These are phyloP conservation scores for Gymnarchus niloticus DNA, from an alignment of 2,113 vertebrate species.

Conservation along the genomic window DNA sequence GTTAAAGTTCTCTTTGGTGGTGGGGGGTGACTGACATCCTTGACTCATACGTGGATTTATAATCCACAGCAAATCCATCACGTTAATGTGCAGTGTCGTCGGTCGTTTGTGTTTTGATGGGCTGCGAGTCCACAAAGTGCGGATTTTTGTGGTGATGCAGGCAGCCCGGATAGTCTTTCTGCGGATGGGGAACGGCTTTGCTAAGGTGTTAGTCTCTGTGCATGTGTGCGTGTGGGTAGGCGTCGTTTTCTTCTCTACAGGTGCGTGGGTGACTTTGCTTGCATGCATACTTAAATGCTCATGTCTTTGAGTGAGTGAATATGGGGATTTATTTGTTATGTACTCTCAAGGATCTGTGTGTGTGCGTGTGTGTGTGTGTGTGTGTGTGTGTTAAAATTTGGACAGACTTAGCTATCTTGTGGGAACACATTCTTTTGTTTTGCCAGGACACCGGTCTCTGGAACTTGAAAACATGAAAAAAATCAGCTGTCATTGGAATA, in stretches of 20 bases:
- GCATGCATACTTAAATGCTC: background rate
- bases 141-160: conserved; percentile 31
- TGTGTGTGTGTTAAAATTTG: conserved; percentile 6
- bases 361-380: conserved; percentile 25
- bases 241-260: conserved; percentile 27
- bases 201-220: conserved; percentile 10
- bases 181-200: conserved; percentile 16
- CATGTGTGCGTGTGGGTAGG: conserved; percentile 28
- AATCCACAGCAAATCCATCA: conserved; percentile 39
- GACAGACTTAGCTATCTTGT: background rate
- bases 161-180: background rate
- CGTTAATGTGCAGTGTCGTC: conserved; percentile 33
- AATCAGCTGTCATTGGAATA: background rate
- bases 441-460: background rate
- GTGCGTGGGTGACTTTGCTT: conserved; percentile 14
- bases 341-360: conserved; percentile 17
- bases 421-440: background rate
- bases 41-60: conserved; percentile 38
- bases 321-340: background rate
- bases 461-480: background rate
- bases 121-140: conserved; percentile 41
- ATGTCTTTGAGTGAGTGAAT: background rate
- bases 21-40: conserved; percentile 35
- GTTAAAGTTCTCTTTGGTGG: conserved; percentile 38
- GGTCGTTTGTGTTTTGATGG: conserved; percentile 44